phyloP scores from a whole-genome alignment of 2,797 vertebrate genomes.

The Melanotaenia parkinsoni region DNA sequence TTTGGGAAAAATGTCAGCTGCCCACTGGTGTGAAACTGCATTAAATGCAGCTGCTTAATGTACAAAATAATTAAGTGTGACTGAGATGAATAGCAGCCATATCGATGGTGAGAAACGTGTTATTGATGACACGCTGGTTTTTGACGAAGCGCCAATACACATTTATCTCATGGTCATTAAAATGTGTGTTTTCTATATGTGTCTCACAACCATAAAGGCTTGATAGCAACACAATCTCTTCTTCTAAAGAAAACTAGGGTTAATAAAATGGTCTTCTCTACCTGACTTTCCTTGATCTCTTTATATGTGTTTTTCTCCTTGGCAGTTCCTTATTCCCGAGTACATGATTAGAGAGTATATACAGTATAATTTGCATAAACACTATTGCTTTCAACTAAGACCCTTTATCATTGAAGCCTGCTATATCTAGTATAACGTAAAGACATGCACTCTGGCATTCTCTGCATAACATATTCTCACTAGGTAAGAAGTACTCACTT shows the following conservation, averaged over 20 bases:
- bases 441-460: constrained; percentile 28
- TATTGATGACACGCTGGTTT: constrained; percentile 9
- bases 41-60: constrained; percentile 63
- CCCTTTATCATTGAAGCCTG: constrained; percentile 38
- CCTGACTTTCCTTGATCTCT: constrained; percentile 50
- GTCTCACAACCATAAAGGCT: constrained; percentile 30
- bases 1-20: constrained; percentile 64
- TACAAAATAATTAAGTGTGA: constrained; percentile 61
- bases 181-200: constrained; percentile 22
- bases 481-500: constrained; percentile 9
- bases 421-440: constrained; percentile 8
- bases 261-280: constrained; percentile 21
- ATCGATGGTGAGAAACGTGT: constrained; percentile 33
- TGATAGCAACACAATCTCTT: constrained; percentile 33
- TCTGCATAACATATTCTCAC: constrained; percentile 14
- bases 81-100: constrained; percentile 51
- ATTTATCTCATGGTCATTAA: constrained; percentile 2
- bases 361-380: constrained; percentile 60
- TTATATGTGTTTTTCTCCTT: constrained; percentile 41
- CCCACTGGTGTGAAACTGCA: constrained; percentile 62
- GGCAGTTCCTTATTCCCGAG: constrained; percentile 46
- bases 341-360: constrained; percentile 55
- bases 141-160: constrained; percentile 34
- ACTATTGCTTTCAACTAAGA: constrained; percentile 28
- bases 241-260: constrained; percentile 19